A percentile compares a stretch with the other conserved stretches of the same genome.
Evolutionary conservation across 2,888 invertebrate species (phyloP).

Genomic region (Tuta absoluta): DNA sequence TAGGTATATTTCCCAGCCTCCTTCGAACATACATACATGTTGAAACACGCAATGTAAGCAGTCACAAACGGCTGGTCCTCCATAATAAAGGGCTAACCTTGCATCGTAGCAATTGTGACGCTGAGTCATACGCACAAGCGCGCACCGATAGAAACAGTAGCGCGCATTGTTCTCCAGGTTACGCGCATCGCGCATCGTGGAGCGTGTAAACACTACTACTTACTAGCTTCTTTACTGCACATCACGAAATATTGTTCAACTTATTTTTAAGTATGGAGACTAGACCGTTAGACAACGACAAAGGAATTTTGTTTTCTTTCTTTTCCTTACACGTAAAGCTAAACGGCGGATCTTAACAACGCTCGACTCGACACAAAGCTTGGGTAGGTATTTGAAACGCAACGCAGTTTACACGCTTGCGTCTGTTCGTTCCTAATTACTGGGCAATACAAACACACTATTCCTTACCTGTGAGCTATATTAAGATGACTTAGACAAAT

Average conservation of each 20-base stretch:
- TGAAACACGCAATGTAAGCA: not conserved
- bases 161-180: slow-evolving; percentile 9
- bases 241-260: not conserved
- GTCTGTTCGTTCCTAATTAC: not conserved
- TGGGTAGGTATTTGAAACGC: too few species aligned
- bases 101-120: not conserved
- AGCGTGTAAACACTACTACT: not conserved
- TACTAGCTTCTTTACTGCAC: not conserved
- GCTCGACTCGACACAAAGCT: too few species aligned
- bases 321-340: too few species aligned
- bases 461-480: slow-evolving; percentile 1
- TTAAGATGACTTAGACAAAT: slow-evolving; percentile 19
- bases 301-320: too few species aligned
- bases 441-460: not conserved
- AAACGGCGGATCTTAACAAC: too few species aligned
- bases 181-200: not conserved
- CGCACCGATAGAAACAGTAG: not conserved
- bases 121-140: slow-evolving; percentile 6
- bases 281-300: too few species aligned
- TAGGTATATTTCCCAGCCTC: too few species aligned
- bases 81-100: not conserved
- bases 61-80: slow-evolving; percentile 1
- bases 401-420: too few species aligned
- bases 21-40: too few species aligned
- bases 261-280: too few species aligned